Percentiles rank a stretch among this genome's conserved stretches.
Conservation (phyloP, 1,140 invertebrate genomes). For the Planococcus citri region DNA sequence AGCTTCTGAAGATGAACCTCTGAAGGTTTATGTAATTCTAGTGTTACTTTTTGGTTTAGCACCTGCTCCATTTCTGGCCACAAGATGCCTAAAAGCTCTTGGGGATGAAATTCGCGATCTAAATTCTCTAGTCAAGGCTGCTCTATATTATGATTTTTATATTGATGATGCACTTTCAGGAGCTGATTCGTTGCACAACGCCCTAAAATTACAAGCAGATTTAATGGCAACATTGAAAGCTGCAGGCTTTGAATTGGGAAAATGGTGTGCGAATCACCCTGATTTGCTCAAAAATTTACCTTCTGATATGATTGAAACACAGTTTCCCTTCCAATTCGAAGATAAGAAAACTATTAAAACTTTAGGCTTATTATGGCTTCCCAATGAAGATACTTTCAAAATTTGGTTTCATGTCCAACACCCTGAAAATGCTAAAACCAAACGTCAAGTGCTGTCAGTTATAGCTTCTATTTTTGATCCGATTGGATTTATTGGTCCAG, state of each 20-base stretch:
- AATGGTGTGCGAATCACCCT: slow-evolving; percentile 26
- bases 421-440: slow-evolving; percentile 9
- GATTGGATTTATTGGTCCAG: slow-evolving; percentile 24
- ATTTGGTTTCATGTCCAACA: neutral
- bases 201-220: slow-evolving; percentile 25
- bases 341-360: neutral
- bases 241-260: slow-evolving; percentile 29
- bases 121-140: slow-evolving; percentile 25
- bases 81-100: slow-evolving; percentile 31
- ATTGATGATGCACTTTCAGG: slow-evolving; percentile 28
- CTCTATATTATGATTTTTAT: slow-evolving; percentile 27
- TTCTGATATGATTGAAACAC: neutral
- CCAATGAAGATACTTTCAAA: neutral
- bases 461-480: slow-evolving; percentile 27
- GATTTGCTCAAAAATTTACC: slow-evolving; percentile 21
- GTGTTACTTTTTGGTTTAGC: slow-evolving; percentile 32
- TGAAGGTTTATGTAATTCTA: slow-evolving; percentile 30
- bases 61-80: slow-evolving; percentile 32
- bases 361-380: slow-evolving; percentile 12
- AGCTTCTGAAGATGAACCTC: slow-evolving; percentile 25
- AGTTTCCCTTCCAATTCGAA: neutral
- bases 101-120: slow-evolving; percentile 29
- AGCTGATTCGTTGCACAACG: slow-evolving; percentile 24
- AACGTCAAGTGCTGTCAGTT: slow-evolving; percentile 24
- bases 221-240: slow-evolving; percentile 25